Base-by-base conservation (phyloP, 2,888 invertebrate genomes). In the Zonitis immaculata region DNA sequence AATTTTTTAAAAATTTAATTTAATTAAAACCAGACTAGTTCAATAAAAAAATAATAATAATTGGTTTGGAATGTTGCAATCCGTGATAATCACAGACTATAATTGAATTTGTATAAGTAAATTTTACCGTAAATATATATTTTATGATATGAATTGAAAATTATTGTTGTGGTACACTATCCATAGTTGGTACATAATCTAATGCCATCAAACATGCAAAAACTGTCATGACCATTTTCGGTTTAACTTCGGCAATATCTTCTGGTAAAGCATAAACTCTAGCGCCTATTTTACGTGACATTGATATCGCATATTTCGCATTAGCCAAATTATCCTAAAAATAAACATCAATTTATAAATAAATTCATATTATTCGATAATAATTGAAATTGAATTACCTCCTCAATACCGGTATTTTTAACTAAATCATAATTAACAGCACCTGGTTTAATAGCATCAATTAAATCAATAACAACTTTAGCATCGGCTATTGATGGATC, bases 161-260 rank as follows among this genome's bases (percentile, higher is more conserved):
- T 54, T 68, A 65, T 49, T 66, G 61, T 48, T 62, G 59, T 30
- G 25, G 49, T 18, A 63, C 61, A 52, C 67, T 73, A 73, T 89
- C 90, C 89, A 91, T 88, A 71, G 88, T 85, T 61, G 95, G 95
- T 69, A 94, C 86, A 78, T 95, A 95, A 80, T 96, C 97, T 70
- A 93, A 84, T 25, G 95, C 94, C 98, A 99, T 99, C 70, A 99
- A 84, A 75, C 98, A 98, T 25, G 99, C 98, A 79, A 99, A 99
- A 64, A 99, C 92, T 3, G 99, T 99, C 97, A 99, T 95, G 54
- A 99, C 92, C 96, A 99, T 95, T 79, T 97, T 99, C 52, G 89
- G 92, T 76, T 98, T 98, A 18, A 95, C 88, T 80, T 99, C 97
- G 30, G 95, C 91, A 71, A 99, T 97, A 79, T 99, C 98, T 76